Evolutionary conservation across 2,797 vertebrate species (phyloP), one percentile per base, ranked within the genome.

Genomic region (Kryptopterus vitreolus): DNA sequence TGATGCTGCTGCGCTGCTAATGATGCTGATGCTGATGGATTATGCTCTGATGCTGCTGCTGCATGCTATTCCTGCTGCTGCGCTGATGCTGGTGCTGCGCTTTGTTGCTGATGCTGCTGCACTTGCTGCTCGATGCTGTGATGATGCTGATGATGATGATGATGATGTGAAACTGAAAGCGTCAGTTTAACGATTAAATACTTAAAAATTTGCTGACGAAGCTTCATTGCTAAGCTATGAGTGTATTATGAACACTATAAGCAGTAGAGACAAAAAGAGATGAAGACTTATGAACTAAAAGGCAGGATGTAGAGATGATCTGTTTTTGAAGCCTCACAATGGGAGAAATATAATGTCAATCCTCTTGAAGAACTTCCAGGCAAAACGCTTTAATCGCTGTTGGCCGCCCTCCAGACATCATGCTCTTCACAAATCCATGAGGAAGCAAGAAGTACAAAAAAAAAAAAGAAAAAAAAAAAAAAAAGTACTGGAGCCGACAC

Each of bases 351-450:
- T 18, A 71, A 71, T n/a, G 70, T 57, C 13, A 9, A 73, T 55
- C 70, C 20, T 57, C 31, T 73, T 16, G 22, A 57, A 53, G 50
- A 72, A 57, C 52, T 24, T 73, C 52, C 52, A 73, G 52, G 52
- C 22, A 38, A 73, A 38, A 31, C 31, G 1, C 20, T 73, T 57
- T 73, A 73, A 73, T 38, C 70, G 1, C 31, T 31, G n/a, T 72
- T 72, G 70, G 70, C 70, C 6, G 15, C 20, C 22, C 50, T 57
- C 70, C 70, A 73, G 70, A 57, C 52, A 73, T 31, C 52, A 73
- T 31, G 55, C 52, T 55, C 29, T 38, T 73, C 31, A 57, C 20
- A 73, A 73, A 73, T 24, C 52, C 52, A 57, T 18, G 22, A 73
- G 52, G 52, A 73, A 10, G 33, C n/a, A 73, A 55, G 35, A 57